Evolutionary conservation across 2,113 vertebrate genomes (phyloP), one percentile per base, ranked within the genome.

Genomic region (Forbesichthys agassizii): DNA sequence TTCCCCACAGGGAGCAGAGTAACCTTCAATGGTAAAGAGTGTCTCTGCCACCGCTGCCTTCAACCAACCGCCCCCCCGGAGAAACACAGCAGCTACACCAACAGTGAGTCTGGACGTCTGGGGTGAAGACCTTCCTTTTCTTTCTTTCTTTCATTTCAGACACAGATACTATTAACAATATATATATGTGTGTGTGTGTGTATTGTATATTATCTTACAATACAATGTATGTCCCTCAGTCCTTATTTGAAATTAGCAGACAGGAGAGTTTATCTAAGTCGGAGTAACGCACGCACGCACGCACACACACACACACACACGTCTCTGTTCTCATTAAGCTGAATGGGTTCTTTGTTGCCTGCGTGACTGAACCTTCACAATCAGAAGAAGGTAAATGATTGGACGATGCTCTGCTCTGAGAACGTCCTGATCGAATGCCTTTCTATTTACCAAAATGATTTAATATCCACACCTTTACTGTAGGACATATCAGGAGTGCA

Each of bases 21-120:
- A 77, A 99, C 96, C 3, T 99, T 99, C 89, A 99, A 94, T 82
- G 96, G 97, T 42, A 97, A 94, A 88, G 94, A 97, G 81, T 98
- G 96, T 77, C 92, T 99, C 18, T 99, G 98, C 79, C 97, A 99
- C 65, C 92, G 89, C 70, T 99, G 98, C 52, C 91, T 93, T 14
- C 93, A 93, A 81, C 96, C 97, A 0, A 85, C 92, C 91, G 92
- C 94, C 1, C 92, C 93, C 11, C 86, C 92, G 63, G 91, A 94
- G 0, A 93, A 92, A n/a, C 90, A 94, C 33, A 42, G 92, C 52
- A 83, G 75, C 66, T 90, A 81, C 79, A 90, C 95, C 18, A 93
- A 89, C 84, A 95, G 96, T 99, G 88, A 96, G 96, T 95, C 78
- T 12, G 1, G 36, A 42, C 5, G 36, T 42, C 5, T 42, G 36